Base-by-base conservation (phyloP, 2,888 invertebrate species). In the Heterodera filipjevi region DNA sequence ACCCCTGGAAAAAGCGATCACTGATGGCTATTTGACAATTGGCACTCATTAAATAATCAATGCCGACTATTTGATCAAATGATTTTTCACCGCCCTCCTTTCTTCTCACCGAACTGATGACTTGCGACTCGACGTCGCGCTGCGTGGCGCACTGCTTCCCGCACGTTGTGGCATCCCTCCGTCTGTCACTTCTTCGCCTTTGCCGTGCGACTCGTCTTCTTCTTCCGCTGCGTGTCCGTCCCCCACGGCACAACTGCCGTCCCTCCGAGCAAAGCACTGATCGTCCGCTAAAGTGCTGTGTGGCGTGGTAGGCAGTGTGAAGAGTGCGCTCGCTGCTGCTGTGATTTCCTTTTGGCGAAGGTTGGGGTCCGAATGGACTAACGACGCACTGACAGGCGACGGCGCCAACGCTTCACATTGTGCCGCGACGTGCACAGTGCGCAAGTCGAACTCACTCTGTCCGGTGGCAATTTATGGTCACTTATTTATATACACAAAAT, bases 391-490 rank as follows among this genome's bases (percentile, higher is more conserved):
- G 59, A 10, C 59, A 6, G 19, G 53, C 19, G 32, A 32, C 30
- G 66, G 32, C 19, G 59, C 75, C 53, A 66, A 10, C 27, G 46
- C n/a, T 19, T 49, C 53, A 19, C 66, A 66, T 44, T 77, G 49
- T 10, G 44, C 77, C 27, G 53, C 77, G 66, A 77, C 66, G 32
- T 44, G 66, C 44, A 70, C 66, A 49, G 77, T n/a, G 19, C 78
- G 59, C 32, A 78, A 64, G 74, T 78, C 78, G 44, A 78, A 78
- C 59, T 78, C 77, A 59, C 78, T 78, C 78, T 78, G 59, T 39
- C 8, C 12, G n/a, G n/a, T 27, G 27, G 27, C 27, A 22, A 22
- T 5, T 19, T 2, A 22, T 59, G 59, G 27, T 27, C 8, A 5
- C 10, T 59, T 6, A 10, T 3, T 27, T 10, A 30, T 22, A n/a